phyloP scores from a whole-genome alignment of 2,888 invertebrate genomes.

The Ceriagrion tenellum region DNA sequence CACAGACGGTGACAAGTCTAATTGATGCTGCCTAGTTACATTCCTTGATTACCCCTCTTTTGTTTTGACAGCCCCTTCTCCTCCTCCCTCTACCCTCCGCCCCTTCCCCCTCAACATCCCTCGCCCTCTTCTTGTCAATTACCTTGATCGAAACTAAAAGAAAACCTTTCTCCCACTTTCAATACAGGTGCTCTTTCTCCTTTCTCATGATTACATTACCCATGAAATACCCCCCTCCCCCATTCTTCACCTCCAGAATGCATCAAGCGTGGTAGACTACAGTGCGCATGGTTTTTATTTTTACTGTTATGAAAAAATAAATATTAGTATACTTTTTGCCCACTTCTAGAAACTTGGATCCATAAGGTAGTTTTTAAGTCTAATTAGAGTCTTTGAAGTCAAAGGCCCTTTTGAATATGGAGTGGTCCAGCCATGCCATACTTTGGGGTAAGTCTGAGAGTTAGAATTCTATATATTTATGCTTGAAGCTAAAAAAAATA shows the following conservation, averaged over 20 bases:
- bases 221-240: neutral
- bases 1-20: conserved; percentile 47
- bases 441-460: conserved; percentile 65
- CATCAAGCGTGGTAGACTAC: conserved; percentile 67
- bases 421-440: conserved; percentile 65
- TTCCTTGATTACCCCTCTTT: conserved; percentile 46
- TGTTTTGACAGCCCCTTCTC: conserved; percentile 31
- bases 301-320: conserved; percentile 65
- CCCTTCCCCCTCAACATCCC: neutral
- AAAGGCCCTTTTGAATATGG: conserved; percentile 63
- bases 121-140: conserved; percentile 64
- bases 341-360: conserved; percentile 67
- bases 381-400: conserved; percentile 66
- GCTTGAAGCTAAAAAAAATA: conserved; percentile 61
- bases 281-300: conserved; percentile 68
- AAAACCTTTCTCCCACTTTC: conserved; percentile 62
- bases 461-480: conserved; percentile 67
- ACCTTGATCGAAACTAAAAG: conserved; percentile 23
- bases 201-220: conserved; percentile 28
- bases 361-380: conserved; percentile 67
- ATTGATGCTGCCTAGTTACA: conserved; percentile 60
- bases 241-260: conserved; percentile 66
- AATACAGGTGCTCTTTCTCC: conserved; percentile 64
- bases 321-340: conserved; percentile 67
- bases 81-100: neutral